Conservation (phyloP, 2,888 invertebrate species). For the Esperia sulphurella region DNA sequence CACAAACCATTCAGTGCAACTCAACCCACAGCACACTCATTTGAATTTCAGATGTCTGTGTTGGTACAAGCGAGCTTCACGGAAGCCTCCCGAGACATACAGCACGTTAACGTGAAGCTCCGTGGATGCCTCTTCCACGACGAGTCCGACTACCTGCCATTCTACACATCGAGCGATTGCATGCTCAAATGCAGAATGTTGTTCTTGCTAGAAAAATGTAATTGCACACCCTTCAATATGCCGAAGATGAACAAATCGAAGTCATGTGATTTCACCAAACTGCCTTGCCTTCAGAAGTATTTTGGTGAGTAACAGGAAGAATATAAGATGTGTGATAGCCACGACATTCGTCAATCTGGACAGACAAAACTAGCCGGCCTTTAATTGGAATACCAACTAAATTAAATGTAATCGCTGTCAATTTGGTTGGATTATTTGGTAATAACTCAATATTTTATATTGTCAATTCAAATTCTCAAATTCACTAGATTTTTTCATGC, state of each 20-base stretch:
- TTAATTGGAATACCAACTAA: too few relatives aligned
- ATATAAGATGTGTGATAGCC: too few relatives aligned
- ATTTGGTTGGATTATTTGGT: too few relatives aligned
- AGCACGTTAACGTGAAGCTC: constrained; percentile 53
- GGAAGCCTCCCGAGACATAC: constrained; percentile 65
- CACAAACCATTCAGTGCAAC: too few relatives aligned
- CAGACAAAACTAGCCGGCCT: too few relatives aligned
- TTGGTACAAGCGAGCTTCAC: constrained; percentile 62
- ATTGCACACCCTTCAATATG: constrained; percentile 79
- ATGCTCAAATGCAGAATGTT: constrained; percentile 76
- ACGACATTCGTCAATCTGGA: too few relatives aligned
- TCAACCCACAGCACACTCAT: too few relatives aligned
- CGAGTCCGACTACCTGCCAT: constrained; percentile 64
- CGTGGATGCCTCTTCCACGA: constrained; percentile 80
- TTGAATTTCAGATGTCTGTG: constrained; percentile 60
- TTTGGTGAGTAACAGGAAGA: constrained; percentile 43
- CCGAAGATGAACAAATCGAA: constrained; percentile 52
- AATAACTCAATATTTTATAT: too few relatives aligned
- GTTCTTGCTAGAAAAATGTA: constrained; percentile 71
- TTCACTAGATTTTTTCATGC: too few relatives aligned
- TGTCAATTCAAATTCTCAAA: too few relatives aligned
- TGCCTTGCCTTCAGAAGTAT: constrained; percentile 65
- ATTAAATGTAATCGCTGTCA: too few relatives aligned
- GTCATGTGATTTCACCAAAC: constrained; percentile 73
- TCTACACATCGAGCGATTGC: constrained; percentile 80